Conservation (phyloP, 1,140 invertebrate genomes). For the Drosophila ananassae region DNA sequence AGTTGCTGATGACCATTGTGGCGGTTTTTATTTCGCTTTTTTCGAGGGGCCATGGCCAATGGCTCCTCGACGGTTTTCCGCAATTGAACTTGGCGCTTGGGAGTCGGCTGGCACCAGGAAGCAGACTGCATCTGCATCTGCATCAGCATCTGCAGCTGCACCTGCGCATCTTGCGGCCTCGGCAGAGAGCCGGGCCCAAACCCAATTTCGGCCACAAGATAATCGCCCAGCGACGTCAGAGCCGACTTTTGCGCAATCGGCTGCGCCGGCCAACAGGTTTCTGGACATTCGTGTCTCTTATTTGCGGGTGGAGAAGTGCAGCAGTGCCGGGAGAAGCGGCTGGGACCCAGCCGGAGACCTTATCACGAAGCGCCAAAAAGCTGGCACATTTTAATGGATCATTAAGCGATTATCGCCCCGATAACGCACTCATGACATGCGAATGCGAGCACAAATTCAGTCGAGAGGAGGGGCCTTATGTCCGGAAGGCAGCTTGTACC, state of each 20-base stretch:
- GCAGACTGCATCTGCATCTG: conserved; percentile 24
- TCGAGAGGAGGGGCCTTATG: no score
- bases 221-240: conserved; percentile 43
- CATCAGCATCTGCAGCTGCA: conserved; percentile 27
- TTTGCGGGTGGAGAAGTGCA: background rate
- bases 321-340: background rate
- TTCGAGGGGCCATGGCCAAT: conserved; percentile 55
- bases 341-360: conserved; percentile 11
- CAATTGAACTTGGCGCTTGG: conserved; percentile 64
- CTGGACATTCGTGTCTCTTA: background rate
- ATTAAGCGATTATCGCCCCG: conserved; percentile 19
- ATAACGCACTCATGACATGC: conserved; percentile 5
- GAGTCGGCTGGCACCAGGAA: conserved; percentile 42
- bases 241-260: conserved; percentile 68
- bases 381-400: conserved; percentile 14
- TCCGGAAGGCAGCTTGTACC: no score
- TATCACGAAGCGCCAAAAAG: background rate
- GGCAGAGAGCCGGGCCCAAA: background rate
- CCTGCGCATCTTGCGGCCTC: conserved; percentile 29
- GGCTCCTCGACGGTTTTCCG: conserved; percentile 62
- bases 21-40: background rate
- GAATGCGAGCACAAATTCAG: no score
- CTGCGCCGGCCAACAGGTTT: conserved; percentile 31
- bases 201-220: conserved; percentile 22
- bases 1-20: conserved; percentile 4